Percentiles rank a stretch among this genome's conserved stretches.
Conservation (phyloP, 2,797 vertebrate species). For the Neosilurus mollespiculum region DNA sequence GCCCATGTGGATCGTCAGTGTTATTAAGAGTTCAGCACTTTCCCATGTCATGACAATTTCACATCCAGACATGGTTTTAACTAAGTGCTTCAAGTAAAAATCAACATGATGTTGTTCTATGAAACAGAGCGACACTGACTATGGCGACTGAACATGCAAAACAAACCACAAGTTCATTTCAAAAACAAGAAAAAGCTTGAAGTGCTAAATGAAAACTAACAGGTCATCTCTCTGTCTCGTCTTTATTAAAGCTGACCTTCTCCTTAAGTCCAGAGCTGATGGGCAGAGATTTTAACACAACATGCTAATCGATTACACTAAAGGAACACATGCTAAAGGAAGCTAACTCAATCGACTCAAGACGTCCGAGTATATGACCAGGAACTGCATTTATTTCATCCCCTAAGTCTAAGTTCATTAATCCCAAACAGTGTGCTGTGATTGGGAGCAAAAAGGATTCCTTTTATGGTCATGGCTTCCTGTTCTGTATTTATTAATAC, state of each 20-base stretch:
- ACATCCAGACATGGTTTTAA: background rate
- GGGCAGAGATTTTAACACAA: background rate
- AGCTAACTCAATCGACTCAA: background rate
- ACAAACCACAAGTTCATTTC: background rate
- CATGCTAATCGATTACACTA: background rate
- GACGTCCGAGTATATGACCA: background rate
- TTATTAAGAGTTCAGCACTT: background rate
- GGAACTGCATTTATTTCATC: background rate
- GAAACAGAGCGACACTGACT: background rate
- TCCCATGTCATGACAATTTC: background rate
- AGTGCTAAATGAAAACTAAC: background rate
- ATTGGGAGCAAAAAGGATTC: background rate
- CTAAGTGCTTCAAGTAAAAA: background rate
- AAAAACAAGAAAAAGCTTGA: background rate
- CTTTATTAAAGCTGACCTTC: background rate
- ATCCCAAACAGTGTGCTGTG: background rate
- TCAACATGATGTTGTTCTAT: background rate
- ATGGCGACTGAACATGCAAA: background rate
- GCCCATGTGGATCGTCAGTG: background rate
- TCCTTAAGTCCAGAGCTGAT: background rate
- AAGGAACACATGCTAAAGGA: no score
- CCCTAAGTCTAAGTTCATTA: background rate
- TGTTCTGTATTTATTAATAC: background rate
- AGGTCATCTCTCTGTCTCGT: background rate
- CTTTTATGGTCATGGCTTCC: slow-evolving; percentile 12